Evolutionary conservation across 2,113 vertebrate species (phyloP), one percentile per base, ranked within the genome.

Genomic region (Melanerpes formicivorus): DNA sequence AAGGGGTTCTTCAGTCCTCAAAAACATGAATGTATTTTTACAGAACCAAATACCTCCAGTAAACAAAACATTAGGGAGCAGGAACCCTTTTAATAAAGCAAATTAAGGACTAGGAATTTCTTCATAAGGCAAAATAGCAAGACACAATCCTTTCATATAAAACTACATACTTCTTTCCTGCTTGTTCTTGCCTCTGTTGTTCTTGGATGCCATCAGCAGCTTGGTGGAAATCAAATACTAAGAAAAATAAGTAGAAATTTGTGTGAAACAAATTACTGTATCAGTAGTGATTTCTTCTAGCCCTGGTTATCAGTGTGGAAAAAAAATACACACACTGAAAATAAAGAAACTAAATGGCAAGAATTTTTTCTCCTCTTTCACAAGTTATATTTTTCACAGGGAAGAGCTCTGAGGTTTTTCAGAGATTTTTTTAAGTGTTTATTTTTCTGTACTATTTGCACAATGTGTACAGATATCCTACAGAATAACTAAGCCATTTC

Each of bases 221-320:
- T 98, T 99, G 99, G 97, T 99, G 99, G 96, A 99, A 99, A 98
- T 99, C 99, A 98, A 99, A 99, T 80, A 99, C 99, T 99, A 97
- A 60, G 67, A 94, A 96, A 95, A 95, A 80, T 69, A 44, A 75
- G 60, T 64, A 75, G 60, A 56, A 78, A 69, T 29, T 12, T 40
- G 3, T 29, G 80, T 27, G 37, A 88, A 80, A 67, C 13, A 58
- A 88, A 71, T 60, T 16, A 37, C 19, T 16, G 0, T 9, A 66
- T 22, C 32, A 81, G 34, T 72, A 92, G 44, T 9, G 4, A 74
- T 74, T 84, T 90, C 54, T 50, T 72, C 30, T 15, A 83, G 14
- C 3, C 16, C 9, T 37, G 7, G 44, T 93, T 58, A 79, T 18
- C 62, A 69, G 34, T 4, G 16, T 67, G 9, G 23, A 67, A 69